Evolutionary conservation across 2,888 invertebrate genomes (phyloP).

Genomic region (Bombylius discolor): DNA sequence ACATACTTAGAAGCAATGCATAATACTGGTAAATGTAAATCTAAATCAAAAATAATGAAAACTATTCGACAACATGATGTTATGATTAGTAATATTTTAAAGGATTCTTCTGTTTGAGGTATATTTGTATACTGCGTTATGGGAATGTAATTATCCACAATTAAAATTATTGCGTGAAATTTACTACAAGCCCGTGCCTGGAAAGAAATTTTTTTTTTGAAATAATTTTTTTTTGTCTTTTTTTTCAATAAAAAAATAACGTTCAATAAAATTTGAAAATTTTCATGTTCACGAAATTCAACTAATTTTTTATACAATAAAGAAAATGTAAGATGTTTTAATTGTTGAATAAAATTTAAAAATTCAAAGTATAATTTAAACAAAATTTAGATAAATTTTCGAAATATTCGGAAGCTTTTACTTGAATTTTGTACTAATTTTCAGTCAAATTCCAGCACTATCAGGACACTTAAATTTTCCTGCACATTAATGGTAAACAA

Average conservation of each 20-base stretch:
- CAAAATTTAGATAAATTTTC: no score
- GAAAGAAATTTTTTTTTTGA: not conserved
- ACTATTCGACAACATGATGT: not conserved
- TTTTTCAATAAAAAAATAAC: not conserved
- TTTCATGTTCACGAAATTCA: no score
- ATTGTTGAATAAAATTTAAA: no score
- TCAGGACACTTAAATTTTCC: no score
- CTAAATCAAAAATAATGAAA: not conserved
- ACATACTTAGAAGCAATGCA: not conserved
- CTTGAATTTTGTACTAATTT: no score
- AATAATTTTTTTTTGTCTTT: not conserved
- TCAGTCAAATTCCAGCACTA: no score
- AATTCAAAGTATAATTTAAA: no score
- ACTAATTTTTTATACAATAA: no score
- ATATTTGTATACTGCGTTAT: not conserved
- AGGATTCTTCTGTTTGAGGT: not conserved
- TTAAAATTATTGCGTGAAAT: not conserved
- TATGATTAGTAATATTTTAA: not conserved
- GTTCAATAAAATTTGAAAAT: no score
- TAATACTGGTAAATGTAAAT: not conserved
- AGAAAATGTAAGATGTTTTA: no score
- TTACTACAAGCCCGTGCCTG: not conserved
- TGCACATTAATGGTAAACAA: no score
- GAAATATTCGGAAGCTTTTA: no score
- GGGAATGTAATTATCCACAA: not conserved